These are phyloP conservation scores for Gari tellinella DNA, from an alignment of 2,888 invertebrate species.

Conservation along the genomic window DNA sequence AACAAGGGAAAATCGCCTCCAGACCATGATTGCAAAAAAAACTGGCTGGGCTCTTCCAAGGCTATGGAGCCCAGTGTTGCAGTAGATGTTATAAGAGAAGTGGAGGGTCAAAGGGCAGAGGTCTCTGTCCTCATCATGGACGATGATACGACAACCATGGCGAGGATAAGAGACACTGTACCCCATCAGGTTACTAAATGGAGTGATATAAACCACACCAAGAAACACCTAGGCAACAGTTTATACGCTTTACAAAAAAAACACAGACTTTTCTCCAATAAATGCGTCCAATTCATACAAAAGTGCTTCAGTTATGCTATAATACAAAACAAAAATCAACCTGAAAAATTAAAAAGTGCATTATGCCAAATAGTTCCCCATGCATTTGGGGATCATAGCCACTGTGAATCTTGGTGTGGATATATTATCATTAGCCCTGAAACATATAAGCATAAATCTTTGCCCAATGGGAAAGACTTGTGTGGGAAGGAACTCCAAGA, in stretches of 20 bases:
- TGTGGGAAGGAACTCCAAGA: conserved; percentile 6
- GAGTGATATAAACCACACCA: conserved; percentile 26
- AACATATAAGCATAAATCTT: conserved; percentile 3
- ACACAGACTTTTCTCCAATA: neutral
- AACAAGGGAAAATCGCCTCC: neutral
- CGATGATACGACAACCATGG: neutral
- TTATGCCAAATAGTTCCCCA: conserved; percentile 1
- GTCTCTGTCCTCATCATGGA: neutral
- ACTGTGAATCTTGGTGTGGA: neutral
- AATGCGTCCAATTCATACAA: neutral
- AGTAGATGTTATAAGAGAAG: neutral
- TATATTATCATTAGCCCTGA: neutral
- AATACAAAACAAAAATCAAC: conserved; percentile 1
- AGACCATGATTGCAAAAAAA: neutral
- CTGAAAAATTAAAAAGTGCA: neutral
- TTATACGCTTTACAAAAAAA: neutral
- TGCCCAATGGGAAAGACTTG: conserved; percentile 19
- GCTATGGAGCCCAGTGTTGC: conserved; percentile 5
- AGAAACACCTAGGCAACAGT: conserved; percentile 25
- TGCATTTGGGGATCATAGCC: conserved; percentile 4
- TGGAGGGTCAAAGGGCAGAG: neutral
- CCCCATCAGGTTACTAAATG: neutral
- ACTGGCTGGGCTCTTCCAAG: neutral
- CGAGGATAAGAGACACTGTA: too few species aligned
- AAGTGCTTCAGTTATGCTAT: conserved; percentile 3